Percentiles rank a stretch among this genome's conserved stretches.
These are phyloP conservation scores for Caenorhabditis imperialis DNA, from an alignment of 2,888 invertebrate genomes.

Conservation along the genomic window DNA sequence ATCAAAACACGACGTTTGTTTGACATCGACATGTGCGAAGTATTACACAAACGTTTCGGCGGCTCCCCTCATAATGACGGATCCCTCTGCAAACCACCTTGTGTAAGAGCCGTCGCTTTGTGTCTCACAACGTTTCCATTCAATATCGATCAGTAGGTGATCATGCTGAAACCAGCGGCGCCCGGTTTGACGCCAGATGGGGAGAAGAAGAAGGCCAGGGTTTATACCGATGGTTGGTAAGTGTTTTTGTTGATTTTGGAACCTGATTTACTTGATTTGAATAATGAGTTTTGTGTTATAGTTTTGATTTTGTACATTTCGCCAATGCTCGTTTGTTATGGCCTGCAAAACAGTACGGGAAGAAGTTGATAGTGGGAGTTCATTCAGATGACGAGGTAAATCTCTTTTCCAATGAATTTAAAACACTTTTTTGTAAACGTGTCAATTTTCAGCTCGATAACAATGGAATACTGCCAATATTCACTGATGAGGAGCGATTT, in stretches of 20 bases:
- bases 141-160: conserved; percentile 4
- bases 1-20: conserved; percentile 38
- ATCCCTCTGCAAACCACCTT: conserved; percentile 41
- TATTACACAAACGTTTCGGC: conserved; percentile 15
- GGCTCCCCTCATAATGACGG: conserved; percentile 14
- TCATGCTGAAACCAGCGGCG: conserved; percentile 22
- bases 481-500: conserved; percentile 84
- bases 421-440: too few species aligned
- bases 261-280: not conserved
- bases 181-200: conserved; percentile 48
- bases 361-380: conserved; percentile 78
- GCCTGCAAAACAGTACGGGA: conserved; percentile 95
- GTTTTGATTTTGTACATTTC: conserved; percentile 99
- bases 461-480: conserved; percentile 83
- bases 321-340: conserved; percentile 97
- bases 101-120: conserved; percentile 33
- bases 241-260: too few species aligned
- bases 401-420: too few species aligned
- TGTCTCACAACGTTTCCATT: conserved; percentile 1
- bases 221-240: conserved; percentile 71
- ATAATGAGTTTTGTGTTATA: too few species aligned
- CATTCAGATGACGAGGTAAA: conserved; percentile 47
- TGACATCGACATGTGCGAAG: conserved; percentile 24
- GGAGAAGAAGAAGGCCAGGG: conserved; percentile 54
- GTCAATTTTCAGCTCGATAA: conserved; percentile 43